A percentile compares a stretch with the other conserved stretches of the same genome.
phyloP scores from a whole-genome alignment of 1,140 invertebrate species.

The Melanaphis sacchari region DNA sequence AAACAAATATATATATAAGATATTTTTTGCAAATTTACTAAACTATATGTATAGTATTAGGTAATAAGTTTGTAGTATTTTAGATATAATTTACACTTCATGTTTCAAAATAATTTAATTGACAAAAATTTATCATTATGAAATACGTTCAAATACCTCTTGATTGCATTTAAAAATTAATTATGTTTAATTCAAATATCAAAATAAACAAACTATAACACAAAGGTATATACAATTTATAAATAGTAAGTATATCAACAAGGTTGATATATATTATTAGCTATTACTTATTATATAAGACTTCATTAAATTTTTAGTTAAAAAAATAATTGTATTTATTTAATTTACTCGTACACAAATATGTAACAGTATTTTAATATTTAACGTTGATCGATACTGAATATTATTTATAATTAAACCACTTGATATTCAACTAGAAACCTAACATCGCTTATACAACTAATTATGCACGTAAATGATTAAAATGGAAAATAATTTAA shows the following conservation, averaged over 20 bases:
- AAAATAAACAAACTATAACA: neutral
- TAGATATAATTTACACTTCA: neutral
- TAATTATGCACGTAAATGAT: too few relatives aligned
- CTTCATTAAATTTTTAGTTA: neutral
- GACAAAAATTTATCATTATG: neutral
- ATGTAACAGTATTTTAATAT: neutral
- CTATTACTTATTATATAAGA: neutral
- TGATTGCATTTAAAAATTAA: neutral
- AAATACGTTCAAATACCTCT: neutral
- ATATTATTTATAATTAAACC: too few relatives aligned
- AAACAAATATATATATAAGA: neutral
- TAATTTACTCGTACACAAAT: neutral
- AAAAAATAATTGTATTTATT: neutral
- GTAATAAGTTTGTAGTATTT: neutral
- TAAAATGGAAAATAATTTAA: too few relatives aligned
- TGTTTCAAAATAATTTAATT: neutral
- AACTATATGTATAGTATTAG: too few relatives aligned
- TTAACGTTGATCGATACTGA: too few relatives aligned
- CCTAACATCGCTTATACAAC: too few relatives aligned
- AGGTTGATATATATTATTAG: neutral
- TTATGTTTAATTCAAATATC: neutral
- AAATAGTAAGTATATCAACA: neutral
- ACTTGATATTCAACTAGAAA: too few relatives aligned
- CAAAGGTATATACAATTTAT: neutral
- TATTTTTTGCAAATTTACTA: too few relatives aligned